A percentile compares a stretch with the other conserved stretches of the same genome.
Conservation (phyloP, 2,113 vertebrate genomes). For the Elachura formosa region DNA sequence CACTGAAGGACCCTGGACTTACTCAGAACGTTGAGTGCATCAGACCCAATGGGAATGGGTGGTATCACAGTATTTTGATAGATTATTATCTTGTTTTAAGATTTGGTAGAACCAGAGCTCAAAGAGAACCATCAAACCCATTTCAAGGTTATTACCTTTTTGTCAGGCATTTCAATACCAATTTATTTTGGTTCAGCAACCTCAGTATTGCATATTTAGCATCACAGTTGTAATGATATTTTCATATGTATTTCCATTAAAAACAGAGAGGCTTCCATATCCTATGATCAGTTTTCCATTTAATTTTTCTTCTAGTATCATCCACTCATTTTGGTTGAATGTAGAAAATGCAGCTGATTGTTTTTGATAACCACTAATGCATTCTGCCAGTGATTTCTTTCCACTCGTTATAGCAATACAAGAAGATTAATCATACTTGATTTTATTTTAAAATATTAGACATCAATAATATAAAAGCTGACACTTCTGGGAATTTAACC, state of each 20-base stretch:
- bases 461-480: slow-evolving; percentile 38
- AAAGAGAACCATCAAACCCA: not conserved
- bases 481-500: slow-evolving; percentile 22
- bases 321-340: not conserved
- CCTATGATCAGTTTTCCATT: not conserved
- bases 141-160: not conserved
- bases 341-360: not conserved
- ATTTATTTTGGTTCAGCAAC: not conserved
- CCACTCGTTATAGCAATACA: not conserved
- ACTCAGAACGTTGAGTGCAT: fast-evolving
- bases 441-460: slow-evolving; percentile 48
- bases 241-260: not conserved
- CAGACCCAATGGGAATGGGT: not conserved
- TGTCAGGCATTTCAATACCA: not conserved
- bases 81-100: not conserved
- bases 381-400: slow-evolving; percentile 11
- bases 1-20: not conserved
- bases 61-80: not conserved
- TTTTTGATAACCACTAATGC: slow-evolving; percentile 14
- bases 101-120: not conserved
- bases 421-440: slow-evolving; percentile 39
- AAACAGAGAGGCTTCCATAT: not conserved
- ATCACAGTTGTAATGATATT: not conserved
- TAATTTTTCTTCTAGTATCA: not conserved
- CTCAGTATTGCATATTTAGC: not conserved